Evolutionary conservation across 2,797 vertebrate species (phyloP), one percentile per base, ranked within the genome.

Genomic region (Peromyscus attwateri): DNA sequence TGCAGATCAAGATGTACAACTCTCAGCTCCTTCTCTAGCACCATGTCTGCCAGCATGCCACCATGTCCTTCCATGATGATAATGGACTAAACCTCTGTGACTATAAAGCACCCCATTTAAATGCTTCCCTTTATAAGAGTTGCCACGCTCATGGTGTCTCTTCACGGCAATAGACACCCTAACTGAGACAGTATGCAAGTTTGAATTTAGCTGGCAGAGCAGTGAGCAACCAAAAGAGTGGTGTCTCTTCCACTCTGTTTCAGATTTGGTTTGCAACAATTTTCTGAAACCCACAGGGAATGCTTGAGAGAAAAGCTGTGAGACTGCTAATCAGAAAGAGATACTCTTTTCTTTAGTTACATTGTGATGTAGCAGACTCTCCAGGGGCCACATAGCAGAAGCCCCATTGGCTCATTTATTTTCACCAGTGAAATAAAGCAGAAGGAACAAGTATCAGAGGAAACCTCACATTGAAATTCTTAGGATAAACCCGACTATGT

Each of bases 301-400:
- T 95, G 27, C 87, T 96, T 96, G 68, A n/a, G 49, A 95, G 55
- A 91, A 87, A 97, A 97, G 49, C 93, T 95, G 52, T 70, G 90
- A 97, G 87, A 96, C 82, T 95, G 57, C 70, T 96, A 96, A 96
- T 97, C 96, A 98, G 70, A 97, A 97, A 96, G 94, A 96, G 43
- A 96, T 90, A 97, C 40, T 88, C 94, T 84, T 89, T 88, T 95
- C 82, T 91, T 97, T 96, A 88, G 89, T 93, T 96, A 87, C 85
- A 85, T 75, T 94, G 89, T 62, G 84, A 49, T 60, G 55, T 71
- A 91, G 83, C 75, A 96, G 92, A 91, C 90, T n/a, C 37, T 96
- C 89, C 83, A 60, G 43, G 82, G 82, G 79, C 64, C 52, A 95
- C 81, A 40, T 83, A 37, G 70, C 75, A 94, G 96, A 91, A 96